Evolutionary conservation across 2,888 invertebrate species (phyloP).

Genomic region (Deroplatys truncata): DNA sequence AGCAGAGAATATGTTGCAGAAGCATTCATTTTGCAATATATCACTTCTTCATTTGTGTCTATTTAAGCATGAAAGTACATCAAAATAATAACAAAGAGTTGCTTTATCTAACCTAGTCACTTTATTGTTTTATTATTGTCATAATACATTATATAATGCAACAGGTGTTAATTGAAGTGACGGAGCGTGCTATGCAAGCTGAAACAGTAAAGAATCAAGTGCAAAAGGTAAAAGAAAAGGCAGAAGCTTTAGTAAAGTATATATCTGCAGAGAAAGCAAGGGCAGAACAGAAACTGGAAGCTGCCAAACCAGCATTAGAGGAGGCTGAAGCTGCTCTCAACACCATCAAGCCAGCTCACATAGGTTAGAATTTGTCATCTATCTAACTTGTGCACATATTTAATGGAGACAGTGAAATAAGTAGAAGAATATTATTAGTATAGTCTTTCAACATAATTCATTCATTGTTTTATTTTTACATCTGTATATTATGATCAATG

Average conservation of each 20-base stretch:
- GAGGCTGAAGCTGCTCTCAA: conserved; percentile 93
- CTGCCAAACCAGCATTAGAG: conserved; percentile 91
- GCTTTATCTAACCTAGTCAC: no score
- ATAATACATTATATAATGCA: neutral
- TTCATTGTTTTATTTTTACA: no score
- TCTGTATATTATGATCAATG: no score
- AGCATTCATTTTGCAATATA: no score
- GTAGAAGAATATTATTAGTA: no score
- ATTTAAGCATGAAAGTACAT: no score
- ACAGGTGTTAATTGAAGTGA: conserved; percentile 72
- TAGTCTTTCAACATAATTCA: no score
- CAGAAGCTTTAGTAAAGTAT: conserved; percentile 79
- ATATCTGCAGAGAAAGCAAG: conserved; percentile 86
- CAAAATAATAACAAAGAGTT: no score
- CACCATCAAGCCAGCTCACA: conserved; percentile 95
- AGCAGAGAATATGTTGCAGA: neutral
- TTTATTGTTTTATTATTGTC: no score
- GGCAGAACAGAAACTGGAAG: conserved; percentile 90
- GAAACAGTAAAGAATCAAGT: conserved; percentile 95
- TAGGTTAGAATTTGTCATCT: conserved; percentile 47
- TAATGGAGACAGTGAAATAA: no score
- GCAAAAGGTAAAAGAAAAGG: conserved; percentile 92
- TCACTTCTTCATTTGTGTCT: no score
- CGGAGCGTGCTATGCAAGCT: conserved; percentile 90
- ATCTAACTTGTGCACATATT: no score